Conservation (phyloP, 2,113 vertebrate genomes). For the Mobula birostris region DNA sequence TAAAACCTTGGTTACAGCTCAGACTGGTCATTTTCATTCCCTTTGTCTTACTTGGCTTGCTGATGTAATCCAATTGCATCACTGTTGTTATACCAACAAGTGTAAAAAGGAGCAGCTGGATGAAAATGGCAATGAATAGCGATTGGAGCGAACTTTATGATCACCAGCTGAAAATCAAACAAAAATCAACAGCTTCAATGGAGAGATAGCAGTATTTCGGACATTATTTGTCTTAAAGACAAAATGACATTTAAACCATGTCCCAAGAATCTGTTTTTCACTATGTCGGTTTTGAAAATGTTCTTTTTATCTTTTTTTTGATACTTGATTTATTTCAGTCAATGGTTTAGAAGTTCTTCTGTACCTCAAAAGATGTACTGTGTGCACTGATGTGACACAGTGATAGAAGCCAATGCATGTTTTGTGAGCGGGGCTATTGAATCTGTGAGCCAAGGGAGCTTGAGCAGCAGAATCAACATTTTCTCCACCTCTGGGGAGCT, state of each 20-base stretch:
- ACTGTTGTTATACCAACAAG: conserved; percentile 34
- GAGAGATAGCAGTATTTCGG: not conserved
- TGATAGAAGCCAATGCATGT: too few species aligned
- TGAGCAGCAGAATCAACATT: too few species aligned
- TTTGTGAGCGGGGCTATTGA: too few species aligned
- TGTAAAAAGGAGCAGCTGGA: conserved; percentile 18
- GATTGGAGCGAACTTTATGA: not conserved
- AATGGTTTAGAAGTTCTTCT: not conserved
- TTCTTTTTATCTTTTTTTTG: not conserved
- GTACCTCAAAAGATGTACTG: too few species aligned
- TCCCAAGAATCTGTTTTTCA: not conserved
- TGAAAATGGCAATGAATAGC: conserved; percentile 8
- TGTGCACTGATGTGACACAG: too few species aligned
- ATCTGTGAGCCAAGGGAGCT: too few species aligned
- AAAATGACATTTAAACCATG: not conserved
- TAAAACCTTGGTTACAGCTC: not conserved
- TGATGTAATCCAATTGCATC: conserved; percentile 31
- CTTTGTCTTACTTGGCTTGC: not conserved
- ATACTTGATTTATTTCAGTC: not conserved
- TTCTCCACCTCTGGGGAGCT: too few species aligned
- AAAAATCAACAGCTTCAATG: not conserved
- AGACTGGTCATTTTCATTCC: conserved; percentile 18
- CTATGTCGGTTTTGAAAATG: not conserved
- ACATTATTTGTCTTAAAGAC: not conserved
- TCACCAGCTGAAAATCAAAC: not conserved